Conservation (phyloP, 2,113 vertebrate species). For the Pelmatolapia mariae region DNA sequence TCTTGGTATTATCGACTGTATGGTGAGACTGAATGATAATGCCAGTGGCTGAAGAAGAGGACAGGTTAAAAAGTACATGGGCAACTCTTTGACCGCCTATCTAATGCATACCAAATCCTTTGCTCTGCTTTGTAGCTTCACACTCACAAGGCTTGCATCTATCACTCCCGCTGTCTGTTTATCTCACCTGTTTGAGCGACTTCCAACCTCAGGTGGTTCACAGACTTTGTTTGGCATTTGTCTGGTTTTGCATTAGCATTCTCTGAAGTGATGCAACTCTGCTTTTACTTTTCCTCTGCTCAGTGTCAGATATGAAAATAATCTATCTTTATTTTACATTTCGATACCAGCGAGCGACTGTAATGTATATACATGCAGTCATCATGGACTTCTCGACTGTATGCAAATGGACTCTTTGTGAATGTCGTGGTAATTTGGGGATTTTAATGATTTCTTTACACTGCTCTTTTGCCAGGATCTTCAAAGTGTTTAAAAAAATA, state of each 20-base stretch:
- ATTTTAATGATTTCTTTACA: not conserved
- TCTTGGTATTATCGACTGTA: conserved; percentile 42
- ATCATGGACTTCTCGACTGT: not conserved
- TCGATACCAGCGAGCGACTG: not conserved
- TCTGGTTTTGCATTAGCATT: not conserved
- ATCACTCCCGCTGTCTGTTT: not conserved
- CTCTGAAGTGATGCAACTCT: not conserved
- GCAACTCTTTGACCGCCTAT: conserved; percentile 11
- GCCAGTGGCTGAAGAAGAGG: conserved; percentile 12
- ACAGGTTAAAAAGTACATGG: conserved; percentile 28
- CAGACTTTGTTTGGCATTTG: not conserved
- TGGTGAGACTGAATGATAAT: conserved; percentile 38
- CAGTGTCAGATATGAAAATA: not conserved
- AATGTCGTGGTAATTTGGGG: not conserved
- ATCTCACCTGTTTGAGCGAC: conserved; percentile 11
- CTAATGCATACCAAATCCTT: conserved; percentile 35
- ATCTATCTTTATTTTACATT: not conserved
- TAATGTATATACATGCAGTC: not conserved
- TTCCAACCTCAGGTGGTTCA: not conserved
- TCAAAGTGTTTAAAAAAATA: not conserved
- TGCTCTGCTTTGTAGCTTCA: not conserved
- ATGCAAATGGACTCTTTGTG: not conserved
- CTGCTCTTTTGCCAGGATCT: not conserved
- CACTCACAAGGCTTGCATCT: not conserved
- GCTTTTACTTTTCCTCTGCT: not conserved